Evolutionary conservation across 2,113 vertebrate species (phyloP), one percentile per base, ranked within the genome.

Genomic region (Oophaga pumilio): DNA sequence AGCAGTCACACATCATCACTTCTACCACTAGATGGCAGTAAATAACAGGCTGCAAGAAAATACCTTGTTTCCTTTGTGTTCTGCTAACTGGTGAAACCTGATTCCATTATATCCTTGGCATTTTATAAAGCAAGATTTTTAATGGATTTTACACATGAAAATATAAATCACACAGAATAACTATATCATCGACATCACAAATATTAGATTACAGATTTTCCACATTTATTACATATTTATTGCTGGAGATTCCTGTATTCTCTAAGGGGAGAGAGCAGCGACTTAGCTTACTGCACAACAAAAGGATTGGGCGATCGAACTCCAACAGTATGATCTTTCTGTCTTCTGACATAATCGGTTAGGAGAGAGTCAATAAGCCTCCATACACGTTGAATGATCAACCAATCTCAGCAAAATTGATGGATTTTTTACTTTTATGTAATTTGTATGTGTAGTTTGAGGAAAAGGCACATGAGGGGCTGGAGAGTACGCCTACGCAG

Each of bases 21-120:
- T 49, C 17, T 49, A 17, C 71, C 71, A 49, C 71, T 74, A 33
- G 71, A 74, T 49, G 71, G 71, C 71, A 74, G 71, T 49, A 74
- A 49, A 49, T 18, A 20, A 24, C 28, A 43, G 13, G 26, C 69
- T 71, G 33, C 12, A 73, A 73, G 26, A 10, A 15, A 15, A 26
- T 26, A n/a, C 9, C 66, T 15, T 15, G 6, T 18, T 71, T 33
- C 9, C 33, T 74, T 49, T 49, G 10, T 49, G 18, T 18, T 43
- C 15, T 20, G 2, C 2, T 2, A 18, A 74, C 49, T 74, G 71
- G 10, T 43, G 6, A 43, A 73, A 43, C 15, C 15, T 18, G 6
- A 18, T 49, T 74, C 26, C 13, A 14, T 74, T 20, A 49, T 8
- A 49, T 7, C 15, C 69, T n/a, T n/a, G n/a, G n/a, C n/a, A n/a